These are phyloP conservation scores for Rhinopomastus cyanomelas DNA, from an alignment of 2,113 vertebrate genomes.

Conservation along the genomic window DNA sequence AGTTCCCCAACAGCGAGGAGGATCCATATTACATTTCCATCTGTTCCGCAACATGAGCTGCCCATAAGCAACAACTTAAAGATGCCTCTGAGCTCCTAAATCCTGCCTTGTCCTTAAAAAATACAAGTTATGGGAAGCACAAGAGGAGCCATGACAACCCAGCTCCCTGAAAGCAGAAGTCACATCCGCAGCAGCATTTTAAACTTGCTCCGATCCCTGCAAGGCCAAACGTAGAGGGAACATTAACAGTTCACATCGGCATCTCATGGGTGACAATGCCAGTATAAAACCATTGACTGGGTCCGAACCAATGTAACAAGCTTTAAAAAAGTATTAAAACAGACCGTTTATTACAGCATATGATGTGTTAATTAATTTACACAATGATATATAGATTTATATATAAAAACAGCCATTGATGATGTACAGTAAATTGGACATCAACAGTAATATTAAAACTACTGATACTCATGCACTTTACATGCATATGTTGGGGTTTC, in stretches of 20 bases:
- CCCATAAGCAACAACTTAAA: not conserved
- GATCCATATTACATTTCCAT: not conserved
- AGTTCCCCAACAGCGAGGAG: not conserved
- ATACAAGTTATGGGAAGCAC: not conserved
- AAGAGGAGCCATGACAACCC: not conserved
- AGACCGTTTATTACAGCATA: constrained; percentile 82
- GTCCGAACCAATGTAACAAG: constrained; percentile 69
- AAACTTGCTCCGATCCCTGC: not conserved
- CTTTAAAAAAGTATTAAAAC: constrained; percentile 77
- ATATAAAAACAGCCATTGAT: constrained; percentile 81
- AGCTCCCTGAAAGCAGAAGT: constrained; percentile 5
- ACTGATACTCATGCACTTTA: constrained; percentile 78
- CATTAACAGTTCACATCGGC: not conserved
- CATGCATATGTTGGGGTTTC: constrained; percentile 75
- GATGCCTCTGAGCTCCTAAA: not conserved
- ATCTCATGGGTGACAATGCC: not conserved
- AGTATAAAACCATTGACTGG: constrained; percentile 9
- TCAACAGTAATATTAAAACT: constrained; percentile 77
- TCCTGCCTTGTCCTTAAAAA: not conserved
- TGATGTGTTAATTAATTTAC: constrained; percentile 86
- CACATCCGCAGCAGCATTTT: not conserved
- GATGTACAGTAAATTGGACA: constrained; percentile 81
- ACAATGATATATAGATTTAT: constrained; percentile 82
- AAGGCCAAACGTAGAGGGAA: not conserved
- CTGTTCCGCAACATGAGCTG: not conserved